Percentiles rank a stretch among this genome's conserved stretches.
phyloP scores from a whole-genome alignment of 2,113 vertebrate genomes.

The Sander lucioperca region DNA sequence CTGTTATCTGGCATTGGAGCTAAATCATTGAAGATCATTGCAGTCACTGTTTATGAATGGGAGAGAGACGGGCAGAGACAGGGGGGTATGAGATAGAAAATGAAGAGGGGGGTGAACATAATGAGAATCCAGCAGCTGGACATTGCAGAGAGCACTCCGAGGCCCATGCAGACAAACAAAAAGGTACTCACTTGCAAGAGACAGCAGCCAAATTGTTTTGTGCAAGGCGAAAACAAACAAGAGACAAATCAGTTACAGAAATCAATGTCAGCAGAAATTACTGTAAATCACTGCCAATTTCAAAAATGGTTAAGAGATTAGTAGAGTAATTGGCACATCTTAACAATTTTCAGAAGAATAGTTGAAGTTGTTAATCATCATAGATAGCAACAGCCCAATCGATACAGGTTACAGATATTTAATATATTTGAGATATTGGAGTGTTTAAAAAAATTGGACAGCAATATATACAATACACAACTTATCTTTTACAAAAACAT shows the following conservation, averaged over 20 bases:
- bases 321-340: neutral
- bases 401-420: neutral
- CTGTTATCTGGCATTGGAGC: conserved; percentile 90
- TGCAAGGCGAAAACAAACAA: conserved; percentile 91
- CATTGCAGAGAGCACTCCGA: conserved; percentile 13
- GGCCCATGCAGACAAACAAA: conserved; percentile 45
- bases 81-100: conserved; percentile 29
- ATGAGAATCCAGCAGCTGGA: conserved; percentile 56
- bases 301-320: neutral
- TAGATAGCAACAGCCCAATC: neutral
- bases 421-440: neutral
- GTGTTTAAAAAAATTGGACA: too few species aligned
- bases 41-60: conserved; percentile 85
- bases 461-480: too few species aligned
- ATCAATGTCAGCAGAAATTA: conserved; percentile 76
- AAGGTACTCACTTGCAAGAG: conserved; percentile 91
- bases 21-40: conserved; percentile 90
- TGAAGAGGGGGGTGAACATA: conserved; percentile 17
- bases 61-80: conserved; percentile 17
- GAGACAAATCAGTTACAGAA: conserved; percentile 95
- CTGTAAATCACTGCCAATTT: conserved; percentile 17
- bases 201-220: conserved; percentile 87
- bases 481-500: too few species aligned
- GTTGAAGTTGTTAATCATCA: neutral
- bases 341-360: neutral